These are phyloP conservation scores for Drosophila villosipedis DNA, from an alignment of 2,888 invertebrate species.

Conservation along the genomic window DNA sequence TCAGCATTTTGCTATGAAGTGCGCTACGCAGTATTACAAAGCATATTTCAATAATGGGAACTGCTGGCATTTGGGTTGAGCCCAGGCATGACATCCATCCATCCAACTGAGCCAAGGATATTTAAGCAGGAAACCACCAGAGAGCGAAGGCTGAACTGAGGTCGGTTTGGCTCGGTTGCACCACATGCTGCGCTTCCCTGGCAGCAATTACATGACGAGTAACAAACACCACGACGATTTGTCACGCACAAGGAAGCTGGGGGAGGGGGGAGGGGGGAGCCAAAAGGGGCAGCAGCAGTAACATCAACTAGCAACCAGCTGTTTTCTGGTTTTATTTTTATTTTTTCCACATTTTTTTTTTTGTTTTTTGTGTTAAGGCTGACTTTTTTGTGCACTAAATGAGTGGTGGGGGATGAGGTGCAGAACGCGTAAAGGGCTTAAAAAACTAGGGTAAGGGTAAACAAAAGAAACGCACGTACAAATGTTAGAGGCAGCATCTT, in stretches of 20 bases:
- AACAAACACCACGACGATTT: constrained; percentile 75
- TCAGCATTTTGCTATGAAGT: constrained; percentile 21
- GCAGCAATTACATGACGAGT: constrained; percentile 76
- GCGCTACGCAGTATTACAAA: constrained; percentile 41
- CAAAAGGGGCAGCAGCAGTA: neutral
- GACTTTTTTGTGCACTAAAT: constrained; percentile 16
- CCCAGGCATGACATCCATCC: constrained; percentile 24
- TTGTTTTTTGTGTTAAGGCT: constrained; percentile 16
- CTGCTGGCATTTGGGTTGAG: constrained; percentile 17
- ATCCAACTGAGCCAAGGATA: constrained; percentile 61
- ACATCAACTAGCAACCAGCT: constrained; percentile 65
- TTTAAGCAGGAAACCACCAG: constrained; percentile 36
- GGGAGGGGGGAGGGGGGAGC: constrained; percentile 1
- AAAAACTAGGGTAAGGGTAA: constrained; percentile 71
- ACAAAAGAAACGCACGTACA: constrained; percentile 71
- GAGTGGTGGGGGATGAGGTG: constrained; percentile 11
- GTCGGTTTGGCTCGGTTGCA: constrained; percentile 32
- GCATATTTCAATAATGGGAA: constrained; percentile 45
- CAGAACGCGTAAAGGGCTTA: constrained; percentile 30
- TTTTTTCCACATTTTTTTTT: constrained; percentile 22
- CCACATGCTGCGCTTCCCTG: constrained; percentile 65
- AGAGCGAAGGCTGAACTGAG: constrained; percentile 1
- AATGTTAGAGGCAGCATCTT: constrained; percentile 53
- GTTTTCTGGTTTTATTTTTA: constrained; percentile 68
- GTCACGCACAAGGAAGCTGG: constrained; percentile 68